Evolutionary conservation across 2,888 invertebrate species (phyloP).

Genomic region (Onchidella celtica): DNA sequence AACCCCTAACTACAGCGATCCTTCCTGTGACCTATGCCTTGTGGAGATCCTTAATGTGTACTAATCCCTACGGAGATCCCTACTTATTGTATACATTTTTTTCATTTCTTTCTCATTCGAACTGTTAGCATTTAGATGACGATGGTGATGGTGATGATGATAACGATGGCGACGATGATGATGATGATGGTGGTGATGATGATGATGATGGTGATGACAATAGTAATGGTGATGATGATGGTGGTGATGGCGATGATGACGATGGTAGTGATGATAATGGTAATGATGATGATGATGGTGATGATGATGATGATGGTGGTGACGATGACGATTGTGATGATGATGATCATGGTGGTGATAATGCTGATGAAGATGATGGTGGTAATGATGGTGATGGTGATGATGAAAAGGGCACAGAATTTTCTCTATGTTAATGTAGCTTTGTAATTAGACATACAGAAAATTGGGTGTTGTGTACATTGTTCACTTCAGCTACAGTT

Average conservation of each 20-base stretch:
- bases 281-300: conserved; percentile 39
- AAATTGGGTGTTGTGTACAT: too few relatives aligned
- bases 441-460: too few relatives aligned
- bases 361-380: too few relatives aligned
- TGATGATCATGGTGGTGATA: too few relatives aligned
- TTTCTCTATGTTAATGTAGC: not conserved
- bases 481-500: too few relatives aligned
- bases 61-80: too few relatives aligned
- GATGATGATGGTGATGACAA: conserved; percentile 20
- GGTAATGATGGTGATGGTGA: not conserved
- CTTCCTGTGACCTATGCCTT: too few relatives aligned
- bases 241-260: not conserved
- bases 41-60: too few relatives aligned
- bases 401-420: not conserved
- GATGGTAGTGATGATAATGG: conserved; percentile 35
- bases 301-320: conserved; percentile 31
- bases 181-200: conserved; percentile 16
- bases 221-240: not conserved
- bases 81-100: too few relatives aligned
- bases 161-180: conserved; percentile 23
- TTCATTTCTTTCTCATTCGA: not conserved
- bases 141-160: not conserved
- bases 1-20: too few relatives aligned
- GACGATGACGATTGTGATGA: too few relatives aligned
- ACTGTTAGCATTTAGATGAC: not conserved